phyloP scores from a whole-genome alignment of 2,888 invertebrate genomes.

The Perizoma affinitatum region DNA sequence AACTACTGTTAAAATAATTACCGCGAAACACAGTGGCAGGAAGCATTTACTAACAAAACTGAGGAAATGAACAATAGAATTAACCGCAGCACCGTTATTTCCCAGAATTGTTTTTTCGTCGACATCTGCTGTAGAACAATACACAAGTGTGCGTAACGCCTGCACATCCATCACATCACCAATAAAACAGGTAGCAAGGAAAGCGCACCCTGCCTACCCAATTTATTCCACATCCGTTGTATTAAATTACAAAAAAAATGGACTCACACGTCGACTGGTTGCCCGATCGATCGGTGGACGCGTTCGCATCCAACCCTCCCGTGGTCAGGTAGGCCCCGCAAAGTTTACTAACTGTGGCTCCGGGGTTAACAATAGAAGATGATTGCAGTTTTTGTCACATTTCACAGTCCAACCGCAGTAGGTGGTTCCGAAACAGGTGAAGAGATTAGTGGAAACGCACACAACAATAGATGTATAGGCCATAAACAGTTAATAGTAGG shows the following conservation, averaged over 20 bases:
- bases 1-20: slow-evolving; percentile 58
- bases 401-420: slow-evolving; percentile 76
- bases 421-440: slow-evolving; percentile 73
- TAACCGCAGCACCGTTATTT: slow-evolving; percentile 70
- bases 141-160: slow-evolving; percentile 47
- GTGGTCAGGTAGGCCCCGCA: slow-evolving; percentile 77
- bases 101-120: slow-evolving; percentile 66
- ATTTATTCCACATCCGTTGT: slow-evolving; percentile 82
- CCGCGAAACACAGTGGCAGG: slow-evolving; percentile 74
- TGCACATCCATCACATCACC: slow-evolving; percentile 58
- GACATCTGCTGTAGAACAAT: slow-evolving; percentile 60
- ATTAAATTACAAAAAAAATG: slow-evolving; percentile 77
- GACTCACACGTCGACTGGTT: slow-evolving; percentile 76
- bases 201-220: slow-evolving; percentile 81
- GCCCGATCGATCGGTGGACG: slow-evolving; percentile 69
- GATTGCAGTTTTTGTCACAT: slow-evolving; percentile 83
- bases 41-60: slow-evolving; percentile 61
- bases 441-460: slow-evolving; percentile 75
- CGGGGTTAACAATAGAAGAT: slow-evolving; percentile 62
- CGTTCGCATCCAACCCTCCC: slow-evolving; percentile 63
- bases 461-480: slow-evolving; percentile 78
- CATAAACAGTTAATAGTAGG: slow-evolving; percentile 74
- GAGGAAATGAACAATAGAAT: slow-evolving; percentile 65
- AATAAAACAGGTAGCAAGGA: slow-evolving; percentile 79
- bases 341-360: slow-evolving; percentile 76